These are phyloP conservation scores for Ichneumon xanthorius DNA, from an alignment of 2,888 invertebrate genomes.

Conservation along the genomic window DNA sequence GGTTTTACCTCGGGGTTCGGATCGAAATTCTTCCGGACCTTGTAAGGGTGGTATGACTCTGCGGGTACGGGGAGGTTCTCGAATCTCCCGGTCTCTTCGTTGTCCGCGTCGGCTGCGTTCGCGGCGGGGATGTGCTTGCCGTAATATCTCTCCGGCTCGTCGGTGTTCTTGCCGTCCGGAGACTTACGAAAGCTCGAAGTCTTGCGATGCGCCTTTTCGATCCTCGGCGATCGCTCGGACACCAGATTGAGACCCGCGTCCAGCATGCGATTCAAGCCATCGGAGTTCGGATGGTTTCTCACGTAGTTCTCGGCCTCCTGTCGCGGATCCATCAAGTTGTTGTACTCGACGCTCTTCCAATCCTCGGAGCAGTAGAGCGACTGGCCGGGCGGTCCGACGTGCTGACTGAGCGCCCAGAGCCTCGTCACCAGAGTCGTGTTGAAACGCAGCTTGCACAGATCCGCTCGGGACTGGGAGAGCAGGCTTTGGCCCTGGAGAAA, in stretches of 20 bases:
- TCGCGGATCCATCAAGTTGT: conserved; percentile 85
- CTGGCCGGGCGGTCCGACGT: conserved; percentile 90
- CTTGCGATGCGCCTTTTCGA: conserved; percentile 59
- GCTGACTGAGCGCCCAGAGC: conserved; percentile 89
- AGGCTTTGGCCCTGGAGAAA: conserved; percentile 81
- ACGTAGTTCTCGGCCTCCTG: conserved; percentile 85
- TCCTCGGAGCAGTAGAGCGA: conserved; percentile 89
- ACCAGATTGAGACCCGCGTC: conserved; percentile 69
- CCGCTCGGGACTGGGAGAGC: conserved; percentile 83
- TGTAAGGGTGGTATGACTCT: conserved; percentile 67
- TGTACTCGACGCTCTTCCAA: conserved; percentile 83
- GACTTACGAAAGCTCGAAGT: conserved; percentile 61
- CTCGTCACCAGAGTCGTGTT: conserved; percentile 89
- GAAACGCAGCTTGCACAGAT: conserved; percentile 90
- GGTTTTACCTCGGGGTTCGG: conserved; percentile 50
- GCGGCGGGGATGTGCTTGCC: conserved; percentile 40
- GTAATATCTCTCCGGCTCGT: conserved; percentile 65
- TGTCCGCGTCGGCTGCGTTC: conserved; percentile 13
- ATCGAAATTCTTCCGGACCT: conserved; percentile 65
- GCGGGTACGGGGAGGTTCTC: conserved; percentile 43
- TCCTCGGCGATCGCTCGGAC: conserved; percentile 75
- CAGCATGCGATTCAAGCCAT: conserved; percentile 70
- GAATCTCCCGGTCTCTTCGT: conserved; percentile 29
- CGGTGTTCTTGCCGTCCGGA: conserved; percentile 58
- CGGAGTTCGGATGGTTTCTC: conserved; percentile 82